Conservation (phyloP, 2,888 invertebrate genomes). For the Dicyrtomina minuta region DNA sequence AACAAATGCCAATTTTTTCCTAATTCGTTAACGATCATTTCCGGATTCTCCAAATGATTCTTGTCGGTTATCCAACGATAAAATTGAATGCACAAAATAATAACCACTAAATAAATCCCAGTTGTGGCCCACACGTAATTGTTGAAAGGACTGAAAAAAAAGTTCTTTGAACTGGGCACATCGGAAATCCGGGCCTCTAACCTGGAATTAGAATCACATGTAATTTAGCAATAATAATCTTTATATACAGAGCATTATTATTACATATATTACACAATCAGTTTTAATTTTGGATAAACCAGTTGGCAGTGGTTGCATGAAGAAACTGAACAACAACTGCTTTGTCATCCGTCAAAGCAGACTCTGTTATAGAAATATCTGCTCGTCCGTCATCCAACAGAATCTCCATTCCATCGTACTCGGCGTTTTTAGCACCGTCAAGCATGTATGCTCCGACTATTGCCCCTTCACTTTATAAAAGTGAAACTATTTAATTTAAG, state of each 20-base stretch:
- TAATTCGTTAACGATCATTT: no score
- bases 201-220: no score
- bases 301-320: conserved; percentile 10
- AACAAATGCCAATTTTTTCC: background rate
- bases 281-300: no score
- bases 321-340: conserved; percentile 2
- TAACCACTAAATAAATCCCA: background rate
- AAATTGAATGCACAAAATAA: no score
- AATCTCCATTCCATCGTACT: conserved; percentile 14
- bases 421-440: no score
- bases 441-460: conserved; percentile 15
- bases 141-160: conserved; percentile 16
- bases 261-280: no score
- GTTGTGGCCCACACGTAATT: background rate
- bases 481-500: no score
- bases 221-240: no score
- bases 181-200: conserved; percentile 16
- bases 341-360: conserved; percentile 2
- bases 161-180: conserved; percentile 2
- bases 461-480: background rate
- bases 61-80: no score
- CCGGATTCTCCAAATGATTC: background rate
- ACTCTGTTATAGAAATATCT: conserved; percentile 26
- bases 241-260: no score
- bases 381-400: background rate